phyloP scores from a whole-genome alignment of 2,113 vertebrate genomes.

The Marmota monax region DNA sequence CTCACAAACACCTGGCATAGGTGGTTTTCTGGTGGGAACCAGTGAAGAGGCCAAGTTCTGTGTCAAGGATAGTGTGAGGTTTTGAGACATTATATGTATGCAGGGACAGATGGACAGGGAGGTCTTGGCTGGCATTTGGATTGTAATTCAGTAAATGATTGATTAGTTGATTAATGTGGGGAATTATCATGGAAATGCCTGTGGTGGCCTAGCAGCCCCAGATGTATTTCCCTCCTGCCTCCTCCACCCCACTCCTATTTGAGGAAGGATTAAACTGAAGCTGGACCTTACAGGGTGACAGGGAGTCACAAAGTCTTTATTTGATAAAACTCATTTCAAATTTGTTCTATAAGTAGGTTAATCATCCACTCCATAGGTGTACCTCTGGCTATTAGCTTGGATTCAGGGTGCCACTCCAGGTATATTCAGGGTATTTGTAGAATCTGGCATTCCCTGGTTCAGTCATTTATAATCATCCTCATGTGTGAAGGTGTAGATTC shows the following conservation, averaged over 20 bases:
- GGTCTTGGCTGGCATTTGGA: neutral
- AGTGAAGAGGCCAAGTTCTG: neutral
- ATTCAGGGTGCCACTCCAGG: neutral
- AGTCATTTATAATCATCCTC: neutral
- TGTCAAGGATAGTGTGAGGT: neutral
- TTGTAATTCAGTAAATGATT: neutral
- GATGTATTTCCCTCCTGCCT: neutral
- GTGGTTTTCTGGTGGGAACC: neutral
- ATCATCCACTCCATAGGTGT: neutral
- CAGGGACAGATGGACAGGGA: neutral
- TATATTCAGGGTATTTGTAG: neutral
- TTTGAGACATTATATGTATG: neutral
- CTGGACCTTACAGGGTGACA: neutral
- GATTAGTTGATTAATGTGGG: neutral
- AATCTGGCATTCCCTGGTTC: neutral
- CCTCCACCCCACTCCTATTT: neutral
- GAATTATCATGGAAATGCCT: accelerated
- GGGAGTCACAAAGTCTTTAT: neutral
- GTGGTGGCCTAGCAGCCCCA: neutral
- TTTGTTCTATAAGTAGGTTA: neutral
- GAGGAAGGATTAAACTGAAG: neutral
- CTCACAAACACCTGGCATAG: neutral
- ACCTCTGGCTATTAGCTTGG: neutral
- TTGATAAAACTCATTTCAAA: neutral
- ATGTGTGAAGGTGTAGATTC: neutral